These are phyloP conservation scores for Cotesia chilonis DNA, from an alignment of 1,140 invertebrate genomes.

Conservation along the genomic window DNA sequence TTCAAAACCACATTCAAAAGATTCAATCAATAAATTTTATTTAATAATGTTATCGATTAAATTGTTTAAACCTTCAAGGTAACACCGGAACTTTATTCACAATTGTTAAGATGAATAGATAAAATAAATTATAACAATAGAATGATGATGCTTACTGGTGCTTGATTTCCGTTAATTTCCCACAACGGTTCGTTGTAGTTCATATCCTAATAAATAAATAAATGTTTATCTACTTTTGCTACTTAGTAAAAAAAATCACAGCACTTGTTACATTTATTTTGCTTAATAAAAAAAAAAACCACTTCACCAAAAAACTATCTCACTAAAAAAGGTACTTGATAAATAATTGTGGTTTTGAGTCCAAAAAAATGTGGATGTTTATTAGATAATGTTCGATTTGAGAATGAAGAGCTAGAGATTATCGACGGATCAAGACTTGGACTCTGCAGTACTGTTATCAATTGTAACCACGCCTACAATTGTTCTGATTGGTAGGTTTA, in stretches of 20 bases:
- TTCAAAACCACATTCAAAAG: no score
- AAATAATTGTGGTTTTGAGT: no score
- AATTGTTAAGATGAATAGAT: no score
- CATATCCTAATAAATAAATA: slow-evolving; percentile 55
- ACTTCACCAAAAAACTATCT: no score
- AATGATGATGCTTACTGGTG: slow-evolving; percentile 52
- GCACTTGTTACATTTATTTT: background rate
- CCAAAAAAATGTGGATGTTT: background rate
- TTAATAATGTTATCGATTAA: no score
- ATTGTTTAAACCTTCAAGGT: no score
- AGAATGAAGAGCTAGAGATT: slow-evolving; percentile 19
- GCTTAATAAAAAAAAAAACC: background rate
- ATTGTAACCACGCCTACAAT: background rate
- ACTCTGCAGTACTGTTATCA: background rate
- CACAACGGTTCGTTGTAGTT: slow-evolving; percentile 63
- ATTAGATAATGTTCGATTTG: slow-evolving; percentile 1
- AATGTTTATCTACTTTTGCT: background rate
- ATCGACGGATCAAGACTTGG: background rate
- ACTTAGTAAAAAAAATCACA: slow-evolving; percentile 15
- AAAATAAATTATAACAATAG: background rate
- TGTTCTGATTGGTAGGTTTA: background rate
- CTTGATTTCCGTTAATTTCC: slow-evolving; percentile 65
- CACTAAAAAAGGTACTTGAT: no score
- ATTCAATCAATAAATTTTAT: no score
- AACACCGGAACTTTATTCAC: no score